phyloP scores from a whole-genome alignment of 1,140 invertebrate species.

The Aphidius ervi region DNA sequence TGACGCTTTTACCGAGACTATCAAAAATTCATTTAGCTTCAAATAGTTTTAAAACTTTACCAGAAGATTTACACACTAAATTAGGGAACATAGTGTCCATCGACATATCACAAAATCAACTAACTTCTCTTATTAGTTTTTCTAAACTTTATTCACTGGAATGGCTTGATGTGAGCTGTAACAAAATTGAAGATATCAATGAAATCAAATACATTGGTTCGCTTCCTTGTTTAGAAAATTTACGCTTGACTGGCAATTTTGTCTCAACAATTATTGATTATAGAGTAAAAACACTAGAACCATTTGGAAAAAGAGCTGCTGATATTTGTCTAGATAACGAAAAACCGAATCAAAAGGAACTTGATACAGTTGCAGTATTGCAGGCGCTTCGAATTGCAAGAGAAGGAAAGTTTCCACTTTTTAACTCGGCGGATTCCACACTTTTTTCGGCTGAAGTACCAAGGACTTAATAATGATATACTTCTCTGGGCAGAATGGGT shows the following conservation, averaged over 20 bases:
- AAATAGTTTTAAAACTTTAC: constrained; percentile 67
- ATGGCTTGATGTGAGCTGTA: constrained; percentile 81
- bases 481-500: no score
- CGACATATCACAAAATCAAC: constrained; percentile 82
- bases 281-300: constrained; percentile 80
- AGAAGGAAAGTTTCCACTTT: constrained; percentile 55
- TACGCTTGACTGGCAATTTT: constrained; percentile 84
- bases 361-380: constrained; percentile 85
- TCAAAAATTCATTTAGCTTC: constrained; percentile 69
- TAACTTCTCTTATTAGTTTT: constrained; percentile 72
- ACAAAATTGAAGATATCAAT: constrained; percentile 73
- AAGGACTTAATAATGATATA: constrained; percentile 24
- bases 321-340: constrained; percentile 84
- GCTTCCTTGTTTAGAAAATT: constrained; percentile 80
- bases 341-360: constrained; percentile 78
- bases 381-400: constrained; percentile 75
- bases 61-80: constrained; percentile 76
- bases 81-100: constrained; percentile 84
- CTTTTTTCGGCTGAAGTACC: constrained; percentile 49
- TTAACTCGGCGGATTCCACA: constrained; percentile 43
- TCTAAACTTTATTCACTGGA: constrained; percentile 81
- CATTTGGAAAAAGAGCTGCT: constrained; percentile 71
- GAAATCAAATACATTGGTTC: constrained; percentile 76
- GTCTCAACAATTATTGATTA: constrained; percentile 85
- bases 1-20: constrained; percentile 73